phyloP scores from a whole-genome alignment of 2,888 invertebrate genomes.

The Leucophenga montana region DNA sequence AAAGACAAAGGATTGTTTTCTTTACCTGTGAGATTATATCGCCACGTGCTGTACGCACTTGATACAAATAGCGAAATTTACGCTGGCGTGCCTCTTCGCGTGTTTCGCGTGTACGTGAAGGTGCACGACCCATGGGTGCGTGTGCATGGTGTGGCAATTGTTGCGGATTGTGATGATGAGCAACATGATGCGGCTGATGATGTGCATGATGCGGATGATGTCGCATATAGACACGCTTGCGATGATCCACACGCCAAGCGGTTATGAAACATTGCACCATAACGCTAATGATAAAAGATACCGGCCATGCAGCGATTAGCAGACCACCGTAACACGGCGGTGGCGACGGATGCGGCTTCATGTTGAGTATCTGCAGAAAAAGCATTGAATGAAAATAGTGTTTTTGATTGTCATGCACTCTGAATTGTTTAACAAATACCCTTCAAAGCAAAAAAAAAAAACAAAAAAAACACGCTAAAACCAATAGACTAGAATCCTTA shows the following conservation, averaged over 20 bases:
- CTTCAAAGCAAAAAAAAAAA: neutral
- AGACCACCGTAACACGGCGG: conserved; percentile 73
- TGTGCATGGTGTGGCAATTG: conserved; percentile 46
- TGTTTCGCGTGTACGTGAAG: conserved; percentile 81
- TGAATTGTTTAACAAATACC: too few relatives aligned
- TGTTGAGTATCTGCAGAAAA: conserved; percentile 62
- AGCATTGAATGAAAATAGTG: neutral
- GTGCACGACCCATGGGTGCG: conserved; percentile 56
- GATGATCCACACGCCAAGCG: conserved; percentile 73
- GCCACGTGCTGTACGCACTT: conserved; percentile 90
- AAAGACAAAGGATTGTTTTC: neutral
- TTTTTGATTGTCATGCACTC: too few relatives aligned
- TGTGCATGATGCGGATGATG: conserved; percentile 55
- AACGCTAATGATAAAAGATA: conserved; percentile 70
- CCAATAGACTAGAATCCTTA: too few relatives aligned
- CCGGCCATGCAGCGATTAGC: conserved; percentile 71
- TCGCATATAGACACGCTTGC: conserved; percentile 68
- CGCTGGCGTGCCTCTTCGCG: conserved; percentile 86
- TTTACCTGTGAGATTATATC: conserved; percentile 93
- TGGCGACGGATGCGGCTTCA: conserved; percentile 72
- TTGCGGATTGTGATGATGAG: conserved; percentile 37
- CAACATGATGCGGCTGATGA: conserved; percentile 56
- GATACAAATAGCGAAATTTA: conserved; percentile 90
- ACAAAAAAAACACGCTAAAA: too few relatives aligned
- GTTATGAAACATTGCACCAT: conserved; percentile 73